These are phyloP conservation scores for Phalanger gymnotis DNA, from an alignment of 2,797 vertebrate species.

Conservation along the genomic window DNA sequence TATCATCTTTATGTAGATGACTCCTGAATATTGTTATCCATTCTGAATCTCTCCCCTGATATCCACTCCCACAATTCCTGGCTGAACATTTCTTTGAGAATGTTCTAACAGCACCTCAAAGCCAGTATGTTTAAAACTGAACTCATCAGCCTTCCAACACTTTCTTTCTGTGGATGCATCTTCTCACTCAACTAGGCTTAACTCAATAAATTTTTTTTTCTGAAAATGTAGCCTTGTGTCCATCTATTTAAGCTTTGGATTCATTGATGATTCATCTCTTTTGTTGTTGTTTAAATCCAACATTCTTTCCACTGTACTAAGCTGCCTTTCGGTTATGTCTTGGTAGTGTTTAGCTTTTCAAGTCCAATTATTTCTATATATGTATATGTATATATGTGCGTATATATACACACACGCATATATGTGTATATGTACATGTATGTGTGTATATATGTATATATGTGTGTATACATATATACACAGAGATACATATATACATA, in stretches of 20 bases:
- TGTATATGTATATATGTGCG: fast-evolving
- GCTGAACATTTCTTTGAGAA: neutral
- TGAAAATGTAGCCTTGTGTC: neutral
- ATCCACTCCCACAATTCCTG: neutral
- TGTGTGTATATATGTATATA: no score
- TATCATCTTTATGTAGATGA: neutral
- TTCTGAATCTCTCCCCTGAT: neutral
- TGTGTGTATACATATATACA: no score
- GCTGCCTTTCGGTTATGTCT: neutral
- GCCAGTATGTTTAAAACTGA: neutral
- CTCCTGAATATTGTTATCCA: neutral
- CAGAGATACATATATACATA: no score
- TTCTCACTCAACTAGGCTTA: neutral
- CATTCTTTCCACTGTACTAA: neutral
- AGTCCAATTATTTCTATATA: neutral
- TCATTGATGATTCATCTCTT: neutral
- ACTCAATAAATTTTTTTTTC: neutral
- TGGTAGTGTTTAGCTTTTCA: neutral
- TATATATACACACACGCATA: no score
- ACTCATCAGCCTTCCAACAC: neutral
- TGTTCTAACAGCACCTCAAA: neutral
- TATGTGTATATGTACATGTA: fast-evolving
- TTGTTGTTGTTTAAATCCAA: neutral
- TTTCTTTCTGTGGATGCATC: neutral
- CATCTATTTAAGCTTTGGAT: neutral